Conservation (phyloP, 2,888 invertebrate genomes). For the Temnothorax unifasciatus region DNA sequence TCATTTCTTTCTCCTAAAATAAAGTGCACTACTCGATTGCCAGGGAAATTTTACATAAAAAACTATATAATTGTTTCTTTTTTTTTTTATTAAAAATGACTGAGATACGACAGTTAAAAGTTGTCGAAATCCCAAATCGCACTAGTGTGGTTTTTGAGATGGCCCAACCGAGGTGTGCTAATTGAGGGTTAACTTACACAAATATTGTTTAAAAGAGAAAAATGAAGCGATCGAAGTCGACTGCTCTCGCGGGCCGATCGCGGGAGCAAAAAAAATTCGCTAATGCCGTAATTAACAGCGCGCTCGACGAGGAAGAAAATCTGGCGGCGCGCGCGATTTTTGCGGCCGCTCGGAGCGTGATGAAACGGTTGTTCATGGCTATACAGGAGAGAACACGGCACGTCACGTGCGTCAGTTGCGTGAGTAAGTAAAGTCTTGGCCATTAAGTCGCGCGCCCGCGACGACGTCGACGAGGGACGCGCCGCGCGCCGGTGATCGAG, state of each 20-base stretch:
- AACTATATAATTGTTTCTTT: no score
- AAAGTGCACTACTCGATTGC: no score
- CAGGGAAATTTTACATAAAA: no score
- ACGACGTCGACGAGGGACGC: conserved; percentile 12
- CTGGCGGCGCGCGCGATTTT: conserved; percentile 34
- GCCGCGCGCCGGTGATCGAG: conserved; percentile 32
- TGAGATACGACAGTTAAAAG: no score
- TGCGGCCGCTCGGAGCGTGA: conserved; percentile 32
- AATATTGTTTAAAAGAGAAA: neutral
- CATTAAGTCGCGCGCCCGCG: conserved; percentile 46
- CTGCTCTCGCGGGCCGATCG: neutral
- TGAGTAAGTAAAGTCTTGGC: conserved; percentile 58
- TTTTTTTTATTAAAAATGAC: no score
- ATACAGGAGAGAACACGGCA: conserved; percentile 40
- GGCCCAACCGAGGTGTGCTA: no score
- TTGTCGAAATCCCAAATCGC: no score
- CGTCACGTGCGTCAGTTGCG: conserved; percentile 63
- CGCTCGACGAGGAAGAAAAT: conserved; percentile 21
- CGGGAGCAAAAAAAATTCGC: neutral
- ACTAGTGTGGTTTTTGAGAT: no score
- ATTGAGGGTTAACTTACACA: no score
- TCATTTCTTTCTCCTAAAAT: no score
- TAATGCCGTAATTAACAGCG: conserved; percentile 5
- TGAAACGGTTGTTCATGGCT: conserved; percentile 47
- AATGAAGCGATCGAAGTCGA: neutral